These are phyloP conservation scores for Nesometra sesokonis DNA, from an alignment of 35 echinoderm and acorn worm species.

Conservation along the genomic window DNA sequence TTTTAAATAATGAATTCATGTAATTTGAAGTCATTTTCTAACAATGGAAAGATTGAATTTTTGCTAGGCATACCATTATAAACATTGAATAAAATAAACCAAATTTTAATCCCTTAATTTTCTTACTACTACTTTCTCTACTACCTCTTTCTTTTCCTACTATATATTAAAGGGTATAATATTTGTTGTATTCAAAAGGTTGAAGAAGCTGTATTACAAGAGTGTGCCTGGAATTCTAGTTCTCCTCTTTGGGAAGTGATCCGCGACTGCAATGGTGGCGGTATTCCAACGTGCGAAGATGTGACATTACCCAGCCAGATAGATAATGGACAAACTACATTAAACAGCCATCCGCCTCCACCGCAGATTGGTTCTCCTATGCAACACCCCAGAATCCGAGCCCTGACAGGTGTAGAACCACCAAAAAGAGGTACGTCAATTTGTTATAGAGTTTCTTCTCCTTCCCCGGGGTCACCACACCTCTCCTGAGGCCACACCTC, in stretches of 20 bases:
- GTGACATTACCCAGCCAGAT: constrained; percentile 52
- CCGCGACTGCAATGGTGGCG: constrained; percentile 17
- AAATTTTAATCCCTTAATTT: no score
- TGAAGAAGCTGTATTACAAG: constrained; percentile 79
- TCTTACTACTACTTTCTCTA: no score
- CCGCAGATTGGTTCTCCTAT: background rate
- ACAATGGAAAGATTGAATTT: no score
- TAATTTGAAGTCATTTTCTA: no score
- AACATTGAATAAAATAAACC: no score
- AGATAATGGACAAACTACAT: background rate
- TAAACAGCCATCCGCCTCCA: background rate
- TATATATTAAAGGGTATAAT: no score
- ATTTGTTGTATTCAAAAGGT: no score
- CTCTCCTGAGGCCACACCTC: no score
- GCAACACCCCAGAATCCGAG: background rate
- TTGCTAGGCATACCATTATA: no score
- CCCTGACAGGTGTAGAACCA: background rate
- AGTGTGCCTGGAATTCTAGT: constrained; percentile 57
- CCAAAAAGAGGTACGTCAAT: background rate
- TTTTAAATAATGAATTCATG: no score
- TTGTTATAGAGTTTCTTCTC: no score
- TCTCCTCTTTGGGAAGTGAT: constrained; percentile 82
- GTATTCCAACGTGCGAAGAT: constrained; percentile 76
- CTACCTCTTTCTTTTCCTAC: background rate
- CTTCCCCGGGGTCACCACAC: no score